These are phyloP conservation scores for Pachyrhynchus sulphureomaculatus DNA, from an alignment of 1,140 invertebrate genomes.

Conservation along the genomic window DNA sequence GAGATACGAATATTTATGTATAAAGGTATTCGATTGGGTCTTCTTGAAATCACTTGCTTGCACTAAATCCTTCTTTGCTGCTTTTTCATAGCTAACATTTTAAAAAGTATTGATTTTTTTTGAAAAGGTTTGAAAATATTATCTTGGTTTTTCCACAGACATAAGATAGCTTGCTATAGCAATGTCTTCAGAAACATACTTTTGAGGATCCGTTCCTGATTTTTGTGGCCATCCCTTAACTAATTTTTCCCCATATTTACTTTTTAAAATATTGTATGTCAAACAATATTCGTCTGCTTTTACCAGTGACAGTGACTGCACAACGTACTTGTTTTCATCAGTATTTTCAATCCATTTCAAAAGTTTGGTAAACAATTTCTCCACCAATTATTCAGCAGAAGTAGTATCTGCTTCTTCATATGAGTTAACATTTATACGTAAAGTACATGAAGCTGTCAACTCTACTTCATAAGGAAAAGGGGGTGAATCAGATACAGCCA, in stretches of 20 bases:
- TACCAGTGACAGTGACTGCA: conserved; percentile 68
- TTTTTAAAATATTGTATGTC: conserved; percentile 75
- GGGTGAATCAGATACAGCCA: conserved; percentile 38
- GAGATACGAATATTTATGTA: too few relatives aligned
- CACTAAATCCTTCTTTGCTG: too few relatives aligned
- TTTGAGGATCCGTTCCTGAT: conserved; percentile 78
- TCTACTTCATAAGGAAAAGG: conserved; percentile 45
- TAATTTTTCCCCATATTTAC: conserved; percentile 74
- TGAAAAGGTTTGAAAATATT: too few relatives aligned
- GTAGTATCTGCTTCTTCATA: conserved; percentile 43
- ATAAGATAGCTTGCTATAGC: conserved; percentile 90
- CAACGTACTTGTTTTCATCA: conserved; percentile 44
- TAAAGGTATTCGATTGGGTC: too few relatives aligned
- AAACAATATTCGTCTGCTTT: conserved; percentile 68
- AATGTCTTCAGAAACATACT: conserved; percentile 96
- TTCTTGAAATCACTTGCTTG: too few relatives aligned
- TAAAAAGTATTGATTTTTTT: too few relatives aligned
- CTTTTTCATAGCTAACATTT: too few relatives aligned
- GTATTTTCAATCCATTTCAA: conserved; percentile 63
- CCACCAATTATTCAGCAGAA: conserved; percentile 57
- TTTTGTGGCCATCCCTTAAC: conserved; percentile 83
- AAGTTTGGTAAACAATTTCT: conserved; percentile 63
- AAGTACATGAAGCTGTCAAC: conserved; percentile 26
- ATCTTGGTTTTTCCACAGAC: conserved; percentile 76
- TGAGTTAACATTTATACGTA: conserved; percentile 40